phyloP scores from a whole-genome alignment of 2,888 invertebrate species.

The Drosophila neotestacea region DNA sequence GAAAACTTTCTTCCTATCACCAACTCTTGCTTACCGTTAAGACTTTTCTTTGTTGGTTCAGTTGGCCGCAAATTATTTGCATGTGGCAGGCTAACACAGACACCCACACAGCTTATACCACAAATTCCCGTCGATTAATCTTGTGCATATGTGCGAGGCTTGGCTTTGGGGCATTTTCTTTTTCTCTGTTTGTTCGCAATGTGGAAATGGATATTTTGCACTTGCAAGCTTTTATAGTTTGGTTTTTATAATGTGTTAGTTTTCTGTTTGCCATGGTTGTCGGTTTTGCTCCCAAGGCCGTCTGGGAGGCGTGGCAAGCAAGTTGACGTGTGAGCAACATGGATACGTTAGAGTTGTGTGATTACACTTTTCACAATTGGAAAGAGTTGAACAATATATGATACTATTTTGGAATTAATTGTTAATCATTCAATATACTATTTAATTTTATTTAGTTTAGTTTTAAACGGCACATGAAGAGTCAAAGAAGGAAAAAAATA shows the following conservation, averaged over 20 bases:
- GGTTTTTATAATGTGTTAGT: slow-evolving; percentile 41
- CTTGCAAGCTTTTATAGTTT: slow-evolving; percentile 56
- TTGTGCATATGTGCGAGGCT: slow-evolving; percentile 45
- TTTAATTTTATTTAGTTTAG: not conserved
- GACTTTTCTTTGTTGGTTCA: slow-evolving; percentile 57
- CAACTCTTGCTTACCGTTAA: slow-evolving; percentile 36
- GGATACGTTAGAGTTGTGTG: slow-evolving; percentile 28
- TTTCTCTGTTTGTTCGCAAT: slow-evolving; percentile 43
- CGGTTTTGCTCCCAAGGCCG: slow-evolving; percentile 23
- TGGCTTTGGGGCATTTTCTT: slow-evolving; percentile 28
- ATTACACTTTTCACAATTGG: not conserved
- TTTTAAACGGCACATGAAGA: not conserved
- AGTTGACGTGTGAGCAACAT: slow-evolving; percentile 1
- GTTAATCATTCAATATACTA: too few species aligned
- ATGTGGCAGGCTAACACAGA: slow-evolving; percentile 28
- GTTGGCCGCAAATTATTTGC: slow-evolving; percentile 74
- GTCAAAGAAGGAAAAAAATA: not conserved
- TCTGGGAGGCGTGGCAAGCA: slow-evolving; percentile 12
- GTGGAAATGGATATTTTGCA: slow-evolving; percentile 53
- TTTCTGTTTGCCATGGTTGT: slow-evolving; percentile 37
- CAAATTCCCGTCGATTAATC: slow-evolving; percentile 65
- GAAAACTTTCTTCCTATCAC: slow-evolving; percentile 49
- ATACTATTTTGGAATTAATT: not conserved
- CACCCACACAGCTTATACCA: not conserved
- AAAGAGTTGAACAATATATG: not conserved